Base-by-base conservation (phyloP, 2,797 vertebrate genomes). In the Graptemys geographica region DNA sequence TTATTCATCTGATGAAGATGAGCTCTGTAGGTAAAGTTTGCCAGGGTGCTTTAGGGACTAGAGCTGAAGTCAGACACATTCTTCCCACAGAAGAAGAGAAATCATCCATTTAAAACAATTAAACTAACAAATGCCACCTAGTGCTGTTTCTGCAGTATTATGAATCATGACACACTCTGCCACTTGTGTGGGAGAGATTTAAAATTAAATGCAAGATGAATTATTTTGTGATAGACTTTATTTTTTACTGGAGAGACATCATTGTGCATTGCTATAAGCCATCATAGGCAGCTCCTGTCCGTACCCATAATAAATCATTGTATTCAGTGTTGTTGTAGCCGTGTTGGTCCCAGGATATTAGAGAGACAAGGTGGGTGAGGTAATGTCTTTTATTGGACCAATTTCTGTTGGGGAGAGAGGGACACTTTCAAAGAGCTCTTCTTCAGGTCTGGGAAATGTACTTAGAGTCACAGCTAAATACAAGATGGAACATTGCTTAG, bases 81-180 rank as follows among this genome's bases (percentile, higher is more conserved):
- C 76, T 55, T 88, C 72, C 82, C 92, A 90, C n/a, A 91, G 78
- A 49, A 86, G 55, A 94, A 94, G 81, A 79, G 5, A 85, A 90
- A 89, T 4, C 51, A 76, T 92, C 93, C 92, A 94, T 94, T 92
- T 55, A 91, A 94, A 93, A 91, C 86, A 95, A 90, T 96, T 88
- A 92, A 89, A 92, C 85, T 80, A 81, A 89, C 83, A 95, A 96
- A 94, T 95, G 86, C 88, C 91, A 88, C 4, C 0, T 78, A 0
- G 3, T 93, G 95, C 94, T 95, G 47, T 96, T 97, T 96, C 95
- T 96, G 96, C 96, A 94, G 88, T 3, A 76, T 94, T 87, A 28
- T 95, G 92, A 94, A 87, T 95, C 90, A 82, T 90, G 87, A 92
- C 96, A 96, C 93, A 96, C 94, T 97, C 88, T 84, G 86, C 83